These are phyloP conservation scores for Caranx melampygus DNA, from an alignment of 2,113 vertebrate genomes.

Conservation along the genomic window DNA sequence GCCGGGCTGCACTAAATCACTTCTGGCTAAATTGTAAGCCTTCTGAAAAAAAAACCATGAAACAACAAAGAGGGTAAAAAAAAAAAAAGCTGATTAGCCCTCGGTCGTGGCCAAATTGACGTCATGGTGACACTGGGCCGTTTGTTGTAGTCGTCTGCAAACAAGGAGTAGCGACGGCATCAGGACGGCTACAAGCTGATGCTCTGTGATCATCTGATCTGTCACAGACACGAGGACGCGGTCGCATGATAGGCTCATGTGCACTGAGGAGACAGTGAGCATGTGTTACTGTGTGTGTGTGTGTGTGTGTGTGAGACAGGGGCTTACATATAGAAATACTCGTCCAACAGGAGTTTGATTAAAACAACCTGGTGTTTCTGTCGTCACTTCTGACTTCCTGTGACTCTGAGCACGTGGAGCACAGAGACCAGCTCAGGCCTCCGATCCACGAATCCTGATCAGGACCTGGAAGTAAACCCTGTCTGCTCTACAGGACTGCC, in stretches of 20 bases:
- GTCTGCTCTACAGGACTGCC: too few species aligned
- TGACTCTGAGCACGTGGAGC: slow-evolving; percentile 26
- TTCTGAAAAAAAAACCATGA: slow-evolving; percentile 56
- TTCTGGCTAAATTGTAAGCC: slow-evolving; percentile 74
- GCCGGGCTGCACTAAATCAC: slow-evolving; percentile 66
- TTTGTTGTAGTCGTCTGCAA: slow-evolving; percentile 68
- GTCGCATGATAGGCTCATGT: slow-evolving; percentile 67
- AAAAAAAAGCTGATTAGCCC: slow-evolving; percentile 63
- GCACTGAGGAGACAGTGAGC: slow-evolving; percentile 29
- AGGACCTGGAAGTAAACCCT: neutral
- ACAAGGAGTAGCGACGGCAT: slow-evolving; percentile 46
- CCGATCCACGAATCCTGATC: slow-evolving; percentile 40
- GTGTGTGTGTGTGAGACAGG: slow-evolving; percentile 1
- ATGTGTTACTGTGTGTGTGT: slow-evolving; percentile 22
- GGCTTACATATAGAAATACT: slow-evolving; percentile 38
- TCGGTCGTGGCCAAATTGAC: slow-evolving; percentile 66
- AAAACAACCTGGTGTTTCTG: slow-evolving; percentile 42
- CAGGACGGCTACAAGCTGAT: slow-evolving; percentile 52
- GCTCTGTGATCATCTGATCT: slow-evolving; percentile 72
- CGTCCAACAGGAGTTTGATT: slow-evolving; percentile 27
- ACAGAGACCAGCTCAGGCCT: slow-evolving; percentile 43
- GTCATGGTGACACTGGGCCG: slow-evolving; percentile 71
- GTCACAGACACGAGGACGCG: slow-evolving; percentile 60
- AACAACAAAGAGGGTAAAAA: slow-evolving; percentile 43
- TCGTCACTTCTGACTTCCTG: slow-evolving; percentile 53